Conservation (phyloP, 2,113 vertebrate genomes). For the Prolemur simus region DNA sequence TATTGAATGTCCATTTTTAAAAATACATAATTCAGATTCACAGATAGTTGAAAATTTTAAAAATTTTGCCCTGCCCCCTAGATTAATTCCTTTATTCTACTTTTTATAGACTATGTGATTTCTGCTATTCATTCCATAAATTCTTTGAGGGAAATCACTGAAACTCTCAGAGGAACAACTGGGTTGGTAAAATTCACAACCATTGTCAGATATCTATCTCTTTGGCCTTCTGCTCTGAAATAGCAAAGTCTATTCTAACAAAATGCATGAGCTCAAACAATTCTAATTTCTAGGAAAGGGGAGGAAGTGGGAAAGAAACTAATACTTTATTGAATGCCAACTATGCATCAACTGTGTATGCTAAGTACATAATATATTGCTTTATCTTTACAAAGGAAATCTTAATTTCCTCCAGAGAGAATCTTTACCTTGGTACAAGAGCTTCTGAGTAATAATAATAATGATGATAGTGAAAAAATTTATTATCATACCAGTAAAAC, state of each 20-base stretch:
- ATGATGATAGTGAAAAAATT: background rate
- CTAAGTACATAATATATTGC: slow-evolving; percentile 15
- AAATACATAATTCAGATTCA: slow-evolving; percentile 28
- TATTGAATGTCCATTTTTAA: background rate
- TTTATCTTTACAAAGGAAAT: slow-evolving; percentile 47
- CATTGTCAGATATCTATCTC: background rate
- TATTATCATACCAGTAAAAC: background rate
- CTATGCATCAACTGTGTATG: background rate
- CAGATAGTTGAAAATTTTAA: slow-evolving; percentile 37
- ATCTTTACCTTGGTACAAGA: slow-evolving; percentile 14
- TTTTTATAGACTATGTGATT: slow-evolving; percentile 10
- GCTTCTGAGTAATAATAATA: background rate
- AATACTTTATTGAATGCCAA: background rate
- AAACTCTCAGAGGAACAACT: slow-evolving; percentile 17
- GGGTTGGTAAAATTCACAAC: background rate
- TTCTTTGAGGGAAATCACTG: background rate
- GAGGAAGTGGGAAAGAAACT: background rate
- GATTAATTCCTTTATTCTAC: background rate
- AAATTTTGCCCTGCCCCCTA: background rate
- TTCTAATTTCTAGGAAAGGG: slow-evolving; percentile 10
- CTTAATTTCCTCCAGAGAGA: slow-evolving; percentile 47
- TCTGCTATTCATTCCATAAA: background rate
- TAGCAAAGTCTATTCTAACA: background rate
- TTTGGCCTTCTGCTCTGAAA: background rate
- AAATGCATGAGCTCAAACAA: slow-evolving; percentile 26